Percentiles rank a stretch among this genome's conserved stretches.
phyloP scores from a whole-genome alignment of 1,140 invertebrate species.

The Bombus confusus region DNA sequence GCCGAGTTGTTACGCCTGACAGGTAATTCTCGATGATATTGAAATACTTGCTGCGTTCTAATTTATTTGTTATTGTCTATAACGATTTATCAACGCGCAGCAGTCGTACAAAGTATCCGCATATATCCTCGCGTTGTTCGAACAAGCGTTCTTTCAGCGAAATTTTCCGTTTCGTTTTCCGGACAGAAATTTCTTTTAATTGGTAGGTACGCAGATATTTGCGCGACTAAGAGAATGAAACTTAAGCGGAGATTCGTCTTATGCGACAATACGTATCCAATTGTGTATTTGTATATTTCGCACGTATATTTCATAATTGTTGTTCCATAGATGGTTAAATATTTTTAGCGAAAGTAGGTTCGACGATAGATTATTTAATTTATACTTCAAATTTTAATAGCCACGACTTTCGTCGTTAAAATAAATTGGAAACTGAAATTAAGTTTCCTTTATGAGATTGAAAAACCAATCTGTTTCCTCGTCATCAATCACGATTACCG shows the following conservation, averaged over 20 bases:
- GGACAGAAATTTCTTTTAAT: not conserved
- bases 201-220: too few species aligned
- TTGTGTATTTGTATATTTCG: too few species aligned
- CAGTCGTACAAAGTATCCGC: too few species aligned
- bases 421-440: not conserved
- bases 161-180: not conserved
- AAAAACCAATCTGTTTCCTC: too few species aligned
- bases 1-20: not conserved
- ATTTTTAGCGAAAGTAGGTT: too few species aligned
- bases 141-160: not conserved
- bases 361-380: not conserved
- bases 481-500: too few species aligned
- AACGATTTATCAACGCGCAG: not conserved
- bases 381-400: not conserved
- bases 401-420: not conserved
- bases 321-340: too few species aligned
- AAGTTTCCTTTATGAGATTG: too few species aligned
- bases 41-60: not conserved
- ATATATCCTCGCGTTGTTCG: not conserved
- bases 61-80: conserved; percentile 24
- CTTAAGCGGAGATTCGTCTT: too few species aligned
- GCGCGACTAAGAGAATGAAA: too few species aligned
- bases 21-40: not conserved
- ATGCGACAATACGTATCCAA: too few species aligned
- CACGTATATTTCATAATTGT: too few species aligned